Evolutionary conservation across 1,140 invertebrate species (phyloP), one percentile per base, ranked within the genome.

Genomic region (Heliothis virescens): DNA sequence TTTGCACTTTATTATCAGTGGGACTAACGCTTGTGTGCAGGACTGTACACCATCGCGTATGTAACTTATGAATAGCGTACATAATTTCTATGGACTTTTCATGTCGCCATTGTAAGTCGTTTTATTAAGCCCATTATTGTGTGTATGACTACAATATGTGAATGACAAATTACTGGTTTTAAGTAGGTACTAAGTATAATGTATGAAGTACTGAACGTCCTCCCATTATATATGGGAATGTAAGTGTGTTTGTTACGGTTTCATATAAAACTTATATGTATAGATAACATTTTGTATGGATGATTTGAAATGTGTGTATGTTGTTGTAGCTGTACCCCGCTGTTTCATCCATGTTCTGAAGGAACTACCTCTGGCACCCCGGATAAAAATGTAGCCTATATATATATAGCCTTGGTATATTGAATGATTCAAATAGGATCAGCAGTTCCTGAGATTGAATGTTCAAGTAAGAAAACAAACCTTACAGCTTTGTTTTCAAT

Each of bases 11-110:
- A 63, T 47, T 15, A 11, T 63, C n/a, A 63, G 34, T 3, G 15
- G 12, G 16, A n/a, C 55, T 63, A 47, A 63, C 34, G n/a, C 34
- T 63, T 63, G 62, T 7, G 62, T 60, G 3, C 3, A 34, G 9
- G 29, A 10, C 29, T n/a, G 60, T 63, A 63, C 62, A 63, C 62
- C 18, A n/a, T 50, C 15, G 47, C 18, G 18, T 72, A 57, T 13
- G 13, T 67, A 13, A 18, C 34, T 53, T 71, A 63, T 71, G 74
- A 77, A 79, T 59, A 50, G 34, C 62, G 34, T 21, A 79, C 81
- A 77, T 77, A 76, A 82, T 67, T 67, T 77, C 34, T 76, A 67
- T 65, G 60, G 21, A 50, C 74, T 79, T 79, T 78, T 59, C 59
- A 72, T 52, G 71, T 73, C 48, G 16, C 12, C 55, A 26, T 9